Evolutionary conservation across 2,113 vertebrate genomes (phyloP), one percentile per base, ranked within the genome.

Genomic region (Alouatta palliata): DNA sequence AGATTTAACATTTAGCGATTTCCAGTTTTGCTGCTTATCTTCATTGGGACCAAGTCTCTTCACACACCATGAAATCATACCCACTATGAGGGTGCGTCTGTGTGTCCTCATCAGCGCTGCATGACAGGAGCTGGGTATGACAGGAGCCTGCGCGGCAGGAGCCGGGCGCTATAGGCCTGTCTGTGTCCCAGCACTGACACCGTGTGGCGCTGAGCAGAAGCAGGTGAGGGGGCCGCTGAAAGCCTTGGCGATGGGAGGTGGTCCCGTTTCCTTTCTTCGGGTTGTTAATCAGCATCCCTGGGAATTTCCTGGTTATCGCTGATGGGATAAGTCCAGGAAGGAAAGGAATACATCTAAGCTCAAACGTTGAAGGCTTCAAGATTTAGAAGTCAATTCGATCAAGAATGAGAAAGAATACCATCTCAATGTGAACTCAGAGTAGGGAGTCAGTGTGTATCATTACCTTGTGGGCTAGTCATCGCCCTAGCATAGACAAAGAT

Each of bases 331-430:
- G 83, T 61, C 47, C 61, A 54, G 20, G 14, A 58, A 88, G 84
- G 43, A 89, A 96, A 93, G 49, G 82, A 52, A 19, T 43, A 43
- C 93, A 94, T 91, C 49, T 37, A 86, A 96, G 13, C 13, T 79
- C 47, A 16, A 61, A 13, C n/a, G 21, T 35, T 94, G 77, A 40
- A 92, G 20, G 58, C 16, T 81, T 6, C 27, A 64, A 64, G 61
- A 64, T 27, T 64, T 30, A 64, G 2, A 93, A 80, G 75, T 94
- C 40, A 92, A 58, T 79, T 71, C 54, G 8, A 73, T 21, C 20
- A 43, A 54, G 56, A 83, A 81, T 30, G 61, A 45, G 68, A 87
- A 96, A 80, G n/a, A 75, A 58, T 17, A 82, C 54, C 23, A 86
- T 77, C 56, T 82, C 58, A 81, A 7, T 16, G 43, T 30, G 56